Conservation (phyloP, 1,140 invertebrate species). For the Scylla paramamosain region DNA sequence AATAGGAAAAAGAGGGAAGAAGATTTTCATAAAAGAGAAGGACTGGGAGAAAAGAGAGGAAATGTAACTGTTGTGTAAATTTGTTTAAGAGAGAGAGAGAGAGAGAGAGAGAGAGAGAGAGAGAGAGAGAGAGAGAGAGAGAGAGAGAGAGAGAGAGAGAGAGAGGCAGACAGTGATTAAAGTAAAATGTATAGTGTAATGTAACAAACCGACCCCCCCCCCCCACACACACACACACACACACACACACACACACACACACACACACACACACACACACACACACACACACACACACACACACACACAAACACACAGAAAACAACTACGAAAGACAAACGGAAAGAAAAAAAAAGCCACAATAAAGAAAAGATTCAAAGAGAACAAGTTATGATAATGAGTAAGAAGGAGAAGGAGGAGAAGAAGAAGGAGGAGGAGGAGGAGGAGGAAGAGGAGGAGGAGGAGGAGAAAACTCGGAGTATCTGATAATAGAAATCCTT, state of each 20-base stretch:
- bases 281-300: too few species aligned
- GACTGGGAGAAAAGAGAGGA: not conserved
- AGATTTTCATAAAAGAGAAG: not conserved
- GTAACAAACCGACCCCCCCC: too few species aligned
- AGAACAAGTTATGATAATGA: not conserved
- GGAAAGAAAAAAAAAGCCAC: not conserved
- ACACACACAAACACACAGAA: not conserved
- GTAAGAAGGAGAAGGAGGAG: not conserved
- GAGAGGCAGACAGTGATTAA: too few species aligned
- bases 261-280: too few species aligned
- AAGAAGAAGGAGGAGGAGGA: not conserved
- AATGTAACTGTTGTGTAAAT: not conserved
- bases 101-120: too few species aligned
- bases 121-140: too few species aligned
- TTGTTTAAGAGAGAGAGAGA: not conserved
- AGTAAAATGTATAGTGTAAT: too few species aligned
- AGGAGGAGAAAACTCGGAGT: not conserved
- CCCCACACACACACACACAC: too few species aligned
- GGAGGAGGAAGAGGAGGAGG: not conserved
- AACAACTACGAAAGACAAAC: not conserved
- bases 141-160: too few species aligned
- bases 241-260: too few species aligned
- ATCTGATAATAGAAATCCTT: not conserved
- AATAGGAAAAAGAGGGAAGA: not conserved
- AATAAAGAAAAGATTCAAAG: too few species aligned